phyloP scores from a whole-genome alignment of 2,888 invertebrate species.

The Caenorhabditis panamensis region DNA sequence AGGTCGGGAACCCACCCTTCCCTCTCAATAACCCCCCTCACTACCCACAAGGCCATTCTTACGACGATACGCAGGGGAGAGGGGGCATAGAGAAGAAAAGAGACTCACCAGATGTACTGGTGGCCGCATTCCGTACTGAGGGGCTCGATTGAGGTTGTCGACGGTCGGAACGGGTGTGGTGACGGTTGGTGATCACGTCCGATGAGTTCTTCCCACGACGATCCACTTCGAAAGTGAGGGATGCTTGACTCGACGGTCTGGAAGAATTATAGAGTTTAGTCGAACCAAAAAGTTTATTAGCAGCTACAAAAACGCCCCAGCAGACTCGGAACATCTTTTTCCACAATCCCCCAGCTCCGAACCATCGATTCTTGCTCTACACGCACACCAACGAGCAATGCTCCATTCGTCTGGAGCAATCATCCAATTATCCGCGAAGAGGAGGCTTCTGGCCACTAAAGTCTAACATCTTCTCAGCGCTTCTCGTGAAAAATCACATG shows the following conservation, averaged over 20 bases:
- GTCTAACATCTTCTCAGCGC: too few species aligned
- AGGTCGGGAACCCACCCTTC: not conserved
- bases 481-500: too few species aligned
- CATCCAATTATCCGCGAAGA: too few species aligned
- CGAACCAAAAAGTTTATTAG: too few species aligned
- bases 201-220: conserved; percentile 4
- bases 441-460: too few species aligned
- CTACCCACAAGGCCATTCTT: not conserved
- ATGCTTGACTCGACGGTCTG: conserved; percentile 51
- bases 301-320: too few species aligned
- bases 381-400: too few species aligned
- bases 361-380: not conserved
- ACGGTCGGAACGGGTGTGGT: not conserved
- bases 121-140: conserved; percentile 1
- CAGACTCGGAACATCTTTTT: not conserved
- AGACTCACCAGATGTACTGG: conserved; percentile 6
- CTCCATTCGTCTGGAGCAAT: too few species aligned
- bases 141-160: not conserved
- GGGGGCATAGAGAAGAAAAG: not conserved
- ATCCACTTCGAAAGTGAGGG: conserved; percentile 33
- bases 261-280: not conserved
- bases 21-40: not conserved
- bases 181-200: conserved; percentile 1
- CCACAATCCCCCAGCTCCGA: not conserved
- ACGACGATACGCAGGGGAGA: not conserved